phyloP scores from a whole-genome alignment of 2,797 vertebrate species.

The Pempheris klunzingeri region DNA sequence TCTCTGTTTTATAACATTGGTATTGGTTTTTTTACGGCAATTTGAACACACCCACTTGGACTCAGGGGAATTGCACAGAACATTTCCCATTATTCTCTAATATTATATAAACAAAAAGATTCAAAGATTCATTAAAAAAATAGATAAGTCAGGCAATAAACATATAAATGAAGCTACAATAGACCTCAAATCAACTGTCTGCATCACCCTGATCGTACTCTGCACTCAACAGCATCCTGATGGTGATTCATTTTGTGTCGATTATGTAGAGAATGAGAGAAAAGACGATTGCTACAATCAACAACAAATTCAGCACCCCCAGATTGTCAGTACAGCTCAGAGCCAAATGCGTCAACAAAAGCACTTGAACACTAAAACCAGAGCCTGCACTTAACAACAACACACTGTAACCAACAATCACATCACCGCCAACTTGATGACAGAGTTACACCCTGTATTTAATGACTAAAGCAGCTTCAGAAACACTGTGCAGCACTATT shows the following conservation, averaged over 20 bases:
- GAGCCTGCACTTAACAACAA: constrained; percentile 35
- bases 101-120: not conserved
- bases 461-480: constrained; percentile 45
- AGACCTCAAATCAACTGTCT: not conserved
- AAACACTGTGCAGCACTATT: constrained; percentile 15
- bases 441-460: constrained; percentile 59
- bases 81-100: not conserved
- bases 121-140: not conserved
- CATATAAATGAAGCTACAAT: too few species aligned
- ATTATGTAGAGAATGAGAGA: constrained; percentile 16
- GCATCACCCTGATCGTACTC: not conserved
- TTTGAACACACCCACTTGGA: not conserved
- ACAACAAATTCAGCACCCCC: constrained; percentile 14
- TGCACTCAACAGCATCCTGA: not conserved
- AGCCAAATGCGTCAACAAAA: constrained; percentile 30
- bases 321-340: constrained; percentile 30
- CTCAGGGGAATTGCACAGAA: not conserved
- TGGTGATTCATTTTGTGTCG: constrained; percentile 26
- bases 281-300: constrained; percentile 38
- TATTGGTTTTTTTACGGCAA: not conserved
- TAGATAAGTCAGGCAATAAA: not conserved
- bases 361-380: constrained; percentile 25
- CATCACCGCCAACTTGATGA: constrained; percentile 31
- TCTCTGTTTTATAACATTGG: not conserved
- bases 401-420: constrained; percentile 49